Base-by-base conservation (phyloP, 1,140 invertebrate genomes). In the Sipha flava region DNA sequence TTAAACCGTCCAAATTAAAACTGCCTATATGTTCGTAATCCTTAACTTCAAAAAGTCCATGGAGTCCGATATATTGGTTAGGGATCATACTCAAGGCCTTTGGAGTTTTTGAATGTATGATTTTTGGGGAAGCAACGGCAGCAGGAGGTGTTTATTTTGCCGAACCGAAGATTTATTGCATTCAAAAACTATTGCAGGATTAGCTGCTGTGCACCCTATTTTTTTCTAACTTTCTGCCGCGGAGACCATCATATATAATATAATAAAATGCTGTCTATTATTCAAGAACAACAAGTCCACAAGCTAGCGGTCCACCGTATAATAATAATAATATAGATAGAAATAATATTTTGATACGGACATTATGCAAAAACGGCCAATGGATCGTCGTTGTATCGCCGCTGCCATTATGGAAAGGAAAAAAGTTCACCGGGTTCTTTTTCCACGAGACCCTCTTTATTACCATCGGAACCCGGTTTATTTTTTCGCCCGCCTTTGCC, bases 381-480 rank as follows among this genome's bases (percentile, higher is more conserved):
- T 21, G 59, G 59, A 1, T 43, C 26, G 43, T 26, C 29, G 47
- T n/a, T n/a, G n/a, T n/a, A n/a, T n/a, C n/a, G n/a, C n/a, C n/a
- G n/a, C n/a, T n/a, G n/a, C n/a, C n/a, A n/a, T n/a, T n/a, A n/a
- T 14, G 47, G 29, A 37, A 16, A 31, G 26, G 37, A 54, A 54
- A 52, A 31, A 52, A 12, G 14, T 73, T 73, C 47, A 31, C 54
- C 10, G 49, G 70, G 47, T 52, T 73, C 29, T 49, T 73, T 73
- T 73, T 73, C 47, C 59, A n/a, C n/a, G n/a, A n/a, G 47, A 73
- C 70, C 70, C 70, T 73, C 70, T 73, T 73, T 73, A 73, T 73
- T 73, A 73, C 70, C 37, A 73, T 73, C 70, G 70, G n/a, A 29
- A 73, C 70, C 47, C n/a, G 70, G 70, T 73, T 73, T 73, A 73